Percentiles rank a stretch among this genome's conserved stretches.
These are phyloP conservation scores for Pseudococcus longispinus DNA, from an alignment of 2,888 invertebrate genomes.

Conservation along the genomic window DNA sequence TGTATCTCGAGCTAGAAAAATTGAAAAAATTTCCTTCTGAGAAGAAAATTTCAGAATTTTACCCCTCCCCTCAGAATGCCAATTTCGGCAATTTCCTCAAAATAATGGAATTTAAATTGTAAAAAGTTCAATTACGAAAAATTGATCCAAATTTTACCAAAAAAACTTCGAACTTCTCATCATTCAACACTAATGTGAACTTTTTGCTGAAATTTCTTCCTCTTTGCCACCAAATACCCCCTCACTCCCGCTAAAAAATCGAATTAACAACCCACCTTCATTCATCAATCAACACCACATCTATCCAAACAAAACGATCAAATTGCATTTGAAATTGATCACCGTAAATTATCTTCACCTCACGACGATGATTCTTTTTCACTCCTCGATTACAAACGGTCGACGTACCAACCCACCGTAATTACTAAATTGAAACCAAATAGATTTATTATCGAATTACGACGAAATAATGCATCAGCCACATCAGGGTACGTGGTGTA, in stretches of 20 bases:
- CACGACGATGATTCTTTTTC: not conserved
- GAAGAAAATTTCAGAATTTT: no score
- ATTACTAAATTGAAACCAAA: not conserved
- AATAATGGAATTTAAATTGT: no score
- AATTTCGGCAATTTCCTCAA: no score
- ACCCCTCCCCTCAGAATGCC: no score
- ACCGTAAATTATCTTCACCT: not conserved
- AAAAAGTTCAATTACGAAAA: no score
- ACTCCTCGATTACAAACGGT: not conserved
- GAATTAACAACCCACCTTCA: not conserved
- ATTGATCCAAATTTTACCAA: no score
- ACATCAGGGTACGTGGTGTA: not conserved
- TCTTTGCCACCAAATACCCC: not conserved
- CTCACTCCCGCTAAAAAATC: not conserved
- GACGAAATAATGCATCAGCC: not conserved
- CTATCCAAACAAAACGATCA: not conserved
- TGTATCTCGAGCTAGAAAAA: no score
- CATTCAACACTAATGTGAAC: no score
- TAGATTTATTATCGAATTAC: conserved; percentile 9
- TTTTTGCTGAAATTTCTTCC: no score
- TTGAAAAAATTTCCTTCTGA: no score
- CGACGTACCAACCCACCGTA: not conserved
- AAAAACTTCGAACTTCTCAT: no score
- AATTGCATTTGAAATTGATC: not conserved
- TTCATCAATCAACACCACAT: not conserved